Conservation (phyloP, 2,113 vertebrate species). For the Megatriorchis doriae region DNA sequence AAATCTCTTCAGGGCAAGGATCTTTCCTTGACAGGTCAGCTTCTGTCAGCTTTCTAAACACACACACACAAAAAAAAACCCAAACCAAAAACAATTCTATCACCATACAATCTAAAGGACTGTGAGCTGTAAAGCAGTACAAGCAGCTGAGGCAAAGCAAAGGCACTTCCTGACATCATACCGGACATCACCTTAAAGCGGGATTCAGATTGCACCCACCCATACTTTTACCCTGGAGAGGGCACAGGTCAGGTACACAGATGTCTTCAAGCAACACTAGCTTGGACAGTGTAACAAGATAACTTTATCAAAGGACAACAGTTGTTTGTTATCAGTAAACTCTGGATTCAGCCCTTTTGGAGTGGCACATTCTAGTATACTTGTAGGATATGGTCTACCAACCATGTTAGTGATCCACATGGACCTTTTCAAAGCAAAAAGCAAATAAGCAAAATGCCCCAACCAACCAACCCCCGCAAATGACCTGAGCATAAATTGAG, state of each 20-base stretch:
- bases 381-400: not conserved
- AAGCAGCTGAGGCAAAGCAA: not conserved
- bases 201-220: not conserved
- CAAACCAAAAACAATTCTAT: not conserved
- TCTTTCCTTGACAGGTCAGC: not conserved
- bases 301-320: not conserved
- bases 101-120: not conserved
- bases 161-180: not conserved
- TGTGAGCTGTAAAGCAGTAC: not conserved
- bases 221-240: not conserved
- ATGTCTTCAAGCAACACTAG: not conserved
- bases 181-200: not conserved
- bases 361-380: fast-evolving
- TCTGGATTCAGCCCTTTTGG: not conserved
- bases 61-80: not conserved
- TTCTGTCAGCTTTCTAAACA: not conserved
- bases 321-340: not conserved
- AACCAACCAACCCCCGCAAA: not conserved
- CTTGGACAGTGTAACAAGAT: not conserved
- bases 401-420: fast-evolving
- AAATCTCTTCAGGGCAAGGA: not conserved
- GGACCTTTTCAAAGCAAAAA: not conserved
- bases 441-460: not conserved
- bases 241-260: not conserved
- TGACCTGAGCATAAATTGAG: not conserved